phyloP scores from a whole-genome alignment of 1,140 invertebrate genomes.

The Drosophila trapezifrons region DNA sequence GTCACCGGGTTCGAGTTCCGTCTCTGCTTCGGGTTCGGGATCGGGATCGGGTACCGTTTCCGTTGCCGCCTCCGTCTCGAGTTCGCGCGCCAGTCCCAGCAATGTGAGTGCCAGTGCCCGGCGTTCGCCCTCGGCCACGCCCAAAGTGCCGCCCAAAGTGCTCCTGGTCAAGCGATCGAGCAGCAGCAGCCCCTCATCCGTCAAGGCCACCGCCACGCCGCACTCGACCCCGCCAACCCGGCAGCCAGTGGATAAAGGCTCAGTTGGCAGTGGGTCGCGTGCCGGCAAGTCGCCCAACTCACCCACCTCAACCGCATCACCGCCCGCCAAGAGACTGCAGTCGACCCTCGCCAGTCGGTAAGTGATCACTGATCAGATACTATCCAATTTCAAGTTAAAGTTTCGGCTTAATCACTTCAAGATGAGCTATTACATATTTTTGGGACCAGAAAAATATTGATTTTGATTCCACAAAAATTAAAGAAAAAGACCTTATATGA shows the following conservation, averaged over 20 bases:
- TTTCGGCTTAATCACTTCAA: no score
- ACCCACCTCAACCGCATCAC: constrained; percentile 61
- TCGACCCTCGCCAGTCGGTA: constrained; percentile 61
- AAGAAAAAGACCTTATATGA: not conserved
- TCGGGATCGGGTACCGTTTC: not conserved
- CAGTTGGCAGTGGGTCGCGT: constrained; percentile 54
- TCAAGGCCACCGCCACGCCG: constrained; percentile 30
- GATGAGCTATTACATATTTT: no score
- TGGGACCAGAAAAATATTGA: no score
- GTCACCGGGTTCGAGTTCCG: constrained; percentile 28
- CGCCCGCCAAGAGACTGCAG: constrained; percentile 62
- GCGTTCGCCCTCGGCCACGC: constrained; percentile 59
- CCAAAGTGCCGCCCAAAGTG: constrained; percentile 38
- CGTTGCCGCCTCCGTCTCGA: constrained; percentile 7
- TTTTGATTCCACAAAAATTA: not conserved
- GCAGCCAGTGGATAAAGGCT: constrained; percentile 81
- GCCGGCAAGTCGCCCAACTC: constrained; percentile 43
- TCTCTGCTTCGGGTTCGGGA: constrained; percentile 9
- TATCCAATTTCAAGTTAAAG: constrained; percentile 9
- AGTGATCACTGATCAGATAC: constrained; percentile 30
- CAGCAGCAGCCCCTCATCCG: constrained; percentile 25
- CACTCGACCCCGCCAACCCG: constrained; percentile 55
- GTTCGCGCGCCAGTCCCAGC: constrained; percentile 52
- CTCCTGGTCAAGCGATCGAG: constrained; percentile 47
- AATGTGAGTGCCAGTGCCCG: constrained; percentile 53